Base-by-base conservation (phyloP, 2,888 invertebrate species). In the Temnothorax rugatulus region DNA sequence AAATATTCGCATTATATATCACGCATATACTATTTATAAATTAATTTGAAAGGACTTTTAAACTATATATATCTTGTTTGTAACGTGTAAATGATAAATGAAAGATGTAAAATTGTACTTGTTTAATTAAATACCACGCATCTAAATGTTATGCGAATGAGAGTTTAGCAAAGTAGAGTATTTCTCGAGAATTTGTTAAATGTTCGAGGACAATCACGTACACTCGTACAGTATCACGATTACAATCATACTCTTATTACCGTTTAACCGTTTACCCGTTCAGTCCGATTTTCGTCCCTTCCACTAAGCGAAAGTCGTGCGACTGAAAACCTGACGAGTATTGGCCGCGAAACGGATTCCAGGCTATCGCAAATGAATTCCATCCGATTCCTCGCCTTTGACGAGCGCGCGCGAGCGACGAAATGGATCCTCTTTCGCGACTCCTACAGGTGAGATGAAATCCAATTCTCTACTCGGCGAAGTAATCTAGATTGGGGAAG, bases 361-460 rank as follows among this genome's bases (percentile, higher is more conserved):
- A 47, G 15, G 0, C 25, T 25, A 21, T 79, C 44, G 73, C 57
- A 59, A 44, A 57, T 73, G 34, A 79, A 79, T 79, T 73, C 57
- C 74, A 73, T 71, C 25, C 76, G 52, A 66, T 57, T 79, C 57
- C 38, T 57, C 15, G 54, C 25, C 79, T 79, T 79, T 79, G 79
- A 79, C 29, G 11, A 47, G 61, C 15, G 29, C 44, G 47, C 61
- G 54, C 44, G 18, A 15, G 73, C 57, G 11, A 73, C 59, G 74
- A 73, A 73, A 57, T 15, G 21, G 13, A 57, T 71, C 73, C 73
- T 66, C 64, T 59, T 57, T 47, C 57, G 21, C 15, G 64, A 38
- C 18, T 71, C 57, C 83, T 64, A 71, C 64, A 76, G 50, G 71
- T 83, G 57, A 83, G 57, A 73, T 41, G 63, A 66, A 64, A 81